Base-by-base conservation (phyloP, 2,888 invertebrate species). In the Pycnomerus fuliginosus region DNA sequence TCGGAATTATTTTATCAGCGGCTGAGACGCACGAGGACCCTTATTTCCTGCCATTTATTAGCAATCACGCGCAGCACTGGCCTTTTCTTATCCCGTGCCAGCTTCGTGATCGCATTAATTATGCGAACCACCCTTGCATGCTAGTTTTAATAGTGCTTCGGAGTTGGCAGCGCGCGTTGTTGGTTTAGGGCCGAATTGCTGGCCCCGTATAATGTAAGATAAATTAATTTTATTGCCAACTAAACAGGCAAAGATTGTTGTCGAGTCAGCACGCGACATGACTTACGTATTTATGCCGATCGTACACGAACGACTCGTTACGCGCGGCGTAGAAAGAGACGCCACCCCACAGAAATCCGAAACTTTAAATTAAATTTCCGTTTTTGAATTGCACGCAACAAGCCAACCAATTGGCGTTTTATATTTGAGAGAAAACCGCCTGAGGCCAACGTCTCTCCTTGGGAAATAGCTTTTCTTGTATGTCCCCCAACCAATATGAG, bases 171-270 rank as follows among this genome's bases (percentile, higher is more conserved):
- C 35, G 33, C 56, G 55, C 61, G 50, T 55, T 66, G 64, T 67
- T 65, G 64, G 64, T 67, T 68, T 63, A 65, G 62, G 58, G 61
- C 61, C 67, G 53, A 55, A 66, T 68, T 64, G 66, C 63, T 64
- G 55, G 60, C 60, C 60, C 63, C 62, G 59, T 65, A 60, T 62
- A 61, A 59, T 60, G 60, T 55, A 67, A 70, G 72, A 71, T 72
- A 72, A 72, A 73, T 72, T 72, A 72, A 73, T 73, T 73, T 72
- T 71, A 71, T 71, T 70, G 69, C 70, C 68, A 67, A 67, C 71
- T 72, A 72, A 72, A 71, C 71, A 72, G 71, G 63, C 67, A 61
- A 69, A 71, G 70, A 71, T 71, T 69, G 70, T 70, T 70, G 70
- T 69, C 71, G 67, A 60, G 61, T 59, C 50, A 56, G 64, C 72